Evolutionary conservation across 2,113 vertebrate genomes (phyloP), one percentile per base, ranked within the genome.

Genomic region (Myiozetetes cayanensis): DNA sequence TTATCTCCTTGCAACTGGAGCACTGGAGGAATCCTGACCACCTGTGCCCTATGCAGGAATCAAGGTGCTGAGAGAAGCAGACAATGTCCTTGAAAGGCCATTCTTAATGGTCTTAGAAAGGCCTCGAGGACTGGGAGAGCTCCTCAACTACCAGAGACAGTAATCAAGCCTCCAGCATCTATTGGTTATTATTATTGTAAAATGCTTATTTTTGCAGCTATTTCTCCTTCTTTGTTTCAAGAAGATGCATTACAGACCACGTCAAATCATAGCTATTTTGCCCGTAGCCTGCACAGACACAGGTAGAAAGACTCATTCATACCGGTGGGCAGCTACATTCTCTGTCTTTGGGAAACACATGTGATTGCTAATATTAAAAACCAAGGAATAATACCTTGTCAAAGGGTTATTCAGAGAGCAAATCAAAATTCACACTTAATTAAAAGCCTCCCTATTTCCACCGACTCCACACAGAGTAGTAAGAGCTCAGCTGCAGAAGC

Each of bases 351-450:
- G 47, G n/a, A 92, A 93, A 80, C 50, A 63, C 19, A 15, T 3
- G 23, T 14, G 67, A 86, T 66, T 47, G 41, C 72, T 78, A 67
- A 35, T 59, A 78, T 33, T 50, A 71, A 85, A 95, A 91, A 27
- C 19, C 35, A 62, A 73, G 43, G 46, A 94, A 58, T 53, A 89
- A 85, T 10, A 76, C 3, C 1, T 28, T 86, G 63, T 62, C 72
- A 88, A 87, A 92, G 55, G 43, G 50, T 80, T 95, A 79, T 62
- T 73, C 75, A 66, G 72, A 80, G 35, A 88, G 55, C 43, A 88
- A 92, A 93, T 79, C 59, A 93, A 85, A 88, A 93, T 66, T 59
- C 92, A 55, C 75, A 90, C 75, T 71, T 88, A 80, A 80, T 92
- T 90, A 93, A 41, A 83, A 80, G 62, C 67, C 71, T 12, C 50